Percentiles rank a stretch among this genome's conserved stretches.
These are phyloP conservation scores for Acleris sparsana DNA, from an alignment of 2,888 invertebrate genomes.

Conservation along the genomic window DNA sequence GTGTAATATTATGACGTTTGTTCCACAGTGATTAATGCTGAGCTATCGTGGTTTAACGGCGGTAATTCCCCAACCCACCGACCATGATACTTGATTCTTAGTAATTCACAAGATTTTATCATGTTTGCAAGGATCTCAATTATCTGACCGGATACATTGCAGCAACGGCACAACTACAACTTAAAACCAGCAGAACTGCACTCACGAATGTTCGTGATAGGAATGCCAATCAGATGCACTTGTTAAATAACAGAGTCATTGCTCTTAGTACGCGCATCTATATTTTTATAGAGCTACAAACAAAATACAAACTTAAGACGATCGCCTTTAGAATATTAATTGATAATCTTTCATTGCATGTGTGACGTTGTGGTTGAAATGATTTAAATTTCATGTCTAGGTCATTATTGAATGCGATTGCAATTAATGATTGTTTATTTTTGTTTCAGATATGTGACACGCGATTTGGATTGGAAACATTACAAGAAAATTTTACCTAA, in stretches of 20 bases:
- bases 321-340: not conserved
- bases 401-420: conserved; percentile 2
- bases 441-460: conserved; percentile 45
- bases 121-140: conserved; percentile 5
- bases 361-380: not conserved
- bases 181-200: not conserved
- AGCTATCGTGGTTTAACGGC: not conserved
- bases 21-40: too few species aligned
- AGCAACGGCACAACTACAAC: not conserved
- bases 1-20: too few species aligned
- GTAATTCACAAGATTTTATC: not conserved
- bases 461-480: conserved; percentile 40
- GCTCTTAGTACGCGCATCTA: too few species aligned
- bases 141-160: not conserved
- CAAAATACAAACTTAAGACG: not conserved
- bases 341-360: not conserved
- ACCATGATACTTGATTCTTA: conserved; percentile 1
- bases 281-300: too few species aligned
- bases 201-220: too few species aligned
- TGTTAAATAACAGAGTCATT: too few species aligned
- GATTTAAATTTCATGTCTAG: conserved; percentile 2
- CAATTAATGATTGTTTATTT: conserved; percentile 6
- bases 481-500: not conserved
- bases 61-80: conserved; percentile 5
- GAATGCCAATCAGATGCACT: too few species aligned